Conservation (phyloP, 1,140 invertebrate genomes). For the Rhynchophorus ferrugineus region DNA sequence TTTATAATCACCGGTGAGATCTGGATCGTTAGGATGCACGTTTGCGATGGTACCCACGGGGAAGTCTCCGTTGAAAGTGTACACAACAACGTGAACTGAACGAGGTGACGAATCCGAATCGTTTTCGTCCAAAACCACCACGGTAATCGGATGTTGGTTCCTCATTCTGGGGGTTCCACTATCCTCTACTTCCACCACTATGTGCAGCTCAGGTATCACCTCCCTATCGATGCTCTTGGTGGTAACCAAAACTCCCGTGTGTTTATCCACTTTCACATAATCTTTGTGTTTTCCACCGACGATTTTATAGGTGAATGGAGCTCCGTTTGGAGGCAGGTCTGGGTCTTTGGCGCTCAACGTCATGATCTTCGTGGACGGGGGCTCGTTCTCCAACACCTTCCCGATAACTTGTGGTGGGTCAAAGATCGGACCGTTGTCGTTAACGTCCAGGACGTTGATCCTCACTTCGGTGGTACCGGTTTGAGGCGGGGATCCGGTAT, state of each 20-base stretch:
- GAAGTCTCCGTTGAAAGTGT: constrained; percentile 64
- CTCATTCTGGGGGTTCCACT: constrained; percentile 76
- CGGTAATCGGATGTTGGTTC: constrained; percentile 65
- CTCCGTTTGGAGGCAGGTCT: constrained; percentile 85
- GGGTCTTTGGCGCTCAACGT: constrained; percentile 78
- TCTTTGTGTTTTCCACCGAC: constrained; percentile 71
- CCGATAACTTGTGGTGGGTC: constrained; percentile 55
- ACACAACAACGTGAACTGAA: constrained; percentile 72
- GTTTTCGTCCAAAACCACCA: constrained; percentile 82
- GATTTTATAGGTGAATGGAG: constrained; percentile 77
- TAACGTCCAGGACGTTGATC: constrained; percentile 74
- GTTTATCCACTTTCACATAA: constrained; percentile 67
- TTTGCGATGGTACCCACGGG: constrained; percentile 78
- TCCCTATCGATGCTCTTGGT: constrained; percentile 77
- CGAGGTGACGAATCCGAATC: constrained; percentile 82
- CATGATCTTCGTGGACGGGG: constrained; percentile 75
- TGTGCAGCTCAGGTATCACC: constrained; percentile 61
- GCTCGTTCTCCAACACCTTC: constrained; percentile 81
- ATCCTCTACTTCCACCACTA: constrained; percentile 81
- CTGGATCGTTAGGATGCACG: constrained; percentile 84
- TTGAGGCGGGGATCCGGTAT: constrained; percentile 78
- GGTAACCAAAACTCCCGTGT: constrained; percentile 72
- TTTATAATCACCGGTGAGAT: constrained; percentile 77
- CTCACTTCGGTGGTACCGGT: constrained; percentile 78
- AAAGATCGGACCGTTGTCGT: constrained; percentile 89